phyloP scores from a whole-genome alignment of 2,888 invertebrate genomes.

The Drosophila tripunctata region DNA sequence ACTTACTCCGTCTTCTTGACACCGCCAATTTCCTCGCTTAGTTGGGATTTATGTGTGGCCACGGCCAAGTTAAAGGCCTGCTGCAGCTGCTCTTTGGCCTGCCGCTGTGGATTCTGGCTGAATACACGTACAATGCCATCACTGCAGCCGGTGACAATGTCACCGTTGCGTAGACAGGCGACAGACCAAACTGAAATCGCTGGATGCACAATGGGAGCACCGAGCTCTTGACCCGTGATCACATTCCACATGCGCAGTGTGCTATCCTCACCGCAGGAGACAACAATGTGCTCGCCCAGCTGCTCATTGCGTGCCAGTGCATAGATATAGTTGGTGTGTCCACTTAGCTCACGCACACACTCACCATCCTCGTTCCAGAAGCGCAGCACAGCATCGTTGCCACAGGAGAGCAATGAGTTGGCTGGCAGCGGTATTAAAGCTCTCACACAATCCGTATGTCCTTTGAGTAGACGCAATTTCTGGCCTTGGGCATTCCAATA shows the following conservation, averaged over 20 bases:
- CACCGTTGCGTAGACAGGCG: slow-evolving; percentile 91
- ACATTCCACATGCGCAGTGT: slow-evolving; percentile 91
- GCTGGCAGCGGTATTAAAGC: slow-evolving; percentile 89
- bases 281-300: slow-evolving; percentile 87
- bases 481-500: slow-evolving; percentile 91
- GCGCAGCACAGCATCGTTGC: slow-evolving; percentile 95
- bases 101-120: slow-evolving; percentile 89
- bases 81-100: slow-evolving; percentile 87
- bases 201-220: slow-evolving; percentile 86
- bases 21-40: slow-evolving; percentile 91
- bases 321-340: slow-evolving; percentile 96
- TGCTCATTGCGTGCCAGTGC: slow-evolving; percentile 86
- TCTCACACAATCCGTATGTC: slow-evolving; percentile 97
- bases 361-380: slow-evolving; percentile 93
- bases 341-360: slow-evolving; percentile 90
- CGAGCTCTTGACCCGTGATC: slow-evolving; percentile 73
- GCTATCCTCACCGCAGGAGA: slow-evolving; percentile 95
- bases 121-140: slow-evolving; percentile 95
- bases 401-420: slow-evolving; percentile 93
- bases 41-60: slow-evolving; percentile 86
- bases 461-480: slow-evolving; percentile 88
- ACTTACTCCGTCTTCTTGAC: slow-evolving; percentile 93
- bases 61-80: slow-evolving; percentile 91
- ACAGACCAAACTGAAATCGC: slow-evolving; percentile 96
- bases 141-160: slow-evolving; percentile 94